Percentiles rank a stretch among this genome's conserved stretches.
phyloP scores from a whole-genome alignment of 2,113 vertebrate genomes.

The Pithys albifrons region DNA sequence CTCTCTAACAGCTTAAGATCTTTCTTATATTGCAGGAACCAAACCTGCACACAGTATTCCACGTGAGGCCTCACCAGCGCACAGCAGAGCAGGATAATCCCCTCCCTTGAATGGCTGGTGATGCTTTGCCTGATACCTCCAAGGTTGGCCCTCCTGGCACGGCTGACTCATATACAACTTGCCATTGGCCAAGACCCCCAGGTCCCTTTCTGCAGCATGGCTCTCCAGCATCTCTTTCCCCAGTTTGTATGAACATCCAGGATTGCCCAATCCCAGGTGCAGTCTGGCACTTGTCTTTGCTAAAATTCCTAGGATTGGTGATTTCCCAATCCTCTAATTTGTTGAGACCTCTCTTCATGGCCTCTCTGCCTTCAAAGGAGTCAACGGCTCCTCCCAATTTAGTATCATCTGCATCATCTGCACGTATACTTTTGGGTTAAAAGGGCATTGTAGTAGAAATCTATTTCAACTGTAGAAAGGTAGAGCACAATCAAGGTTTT shows the following conservation, averaged over 20 bases:
- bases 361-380: background rate
- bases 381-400: background rate
- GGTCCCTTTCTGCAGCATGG: background rate
- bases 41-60: fast-evolving
- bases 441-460: background rate
- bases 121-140: background rate
- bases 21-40: fast-evolving
- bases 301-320: background rate
- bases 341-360: background rate
- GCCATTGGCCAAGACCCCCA: background rate
- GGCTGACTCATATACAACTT: background rate
- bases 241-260: background rate
- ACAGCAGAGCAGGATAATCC: background rate
- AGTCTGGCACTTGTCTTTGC: background rate
- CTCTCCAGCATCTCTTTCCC: background rate
- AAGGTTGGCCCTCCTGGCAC: background rate
- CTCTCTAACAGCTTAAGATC: background rate
- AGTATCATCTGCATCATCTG: background rate
- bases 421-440: background rate
- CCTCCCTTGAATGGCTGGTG: fast-evolving
- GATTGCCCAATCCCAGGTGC: no score
- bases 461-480: background rate
- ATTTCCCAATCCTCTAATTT: background rate
- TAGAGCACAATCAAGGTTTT: background rate
- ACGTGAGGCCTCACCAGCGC: fast-evolving